Evolutionary conservation across 2,888 invertebrate species (phyloP).

Genomic region (Drosophila anceps): DNA sequence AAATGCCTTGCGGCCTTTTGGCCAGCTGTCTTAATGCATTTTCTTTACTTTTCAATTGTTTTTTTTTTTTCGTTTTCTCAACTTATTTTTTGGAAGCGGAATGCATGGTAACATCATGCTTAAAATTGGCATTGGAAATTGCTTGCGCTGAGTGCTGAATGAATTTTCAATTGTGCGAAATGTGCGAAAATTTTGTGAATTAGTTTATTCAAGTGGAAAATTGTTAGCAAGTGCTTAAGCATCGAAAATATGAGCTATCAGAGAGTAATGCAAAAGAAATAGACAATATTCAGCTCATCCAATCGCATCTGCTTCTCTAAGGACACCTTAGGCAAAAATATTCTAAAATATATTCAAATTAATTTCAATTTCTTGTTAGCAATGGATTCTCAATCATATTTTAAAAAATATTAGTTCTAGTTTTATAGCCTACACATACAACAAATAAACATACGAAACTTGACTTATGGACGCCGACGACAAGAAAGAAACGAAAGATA

Average conservation of each 20-base stretch:
- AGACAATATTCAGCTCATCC: background rate
- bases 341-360: background rate
- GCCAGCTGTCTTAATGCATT: conserved; percentile 42
- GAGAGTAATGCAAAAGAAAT: background rate
- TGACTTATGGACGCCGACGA: conserved; percentile 5
- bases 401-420: background rate
- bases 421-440: background rate
- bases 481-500: background rate
- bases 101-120: conserved; percentile 71
- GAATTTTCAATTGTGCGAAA: conserved; percentile 28
- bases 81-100: conserved; percentile 46
- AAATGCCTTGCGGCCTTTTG: conserved; percentile 11
- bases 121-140: conserved; percentile 60
- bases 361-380: background rate
- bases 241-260: background rate
- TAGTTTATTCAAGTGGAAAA: background rate
- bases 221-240: background rate
- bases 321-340: background rate
- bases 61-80: conserved; percentile 22
- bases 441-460: background rate
- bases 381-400: conserved; percentile 10
- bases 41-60: conserved; percentile 6
- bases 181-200: conserved; percentile 14
- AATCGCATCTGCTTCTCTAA: background rate
- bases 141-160: conserved; percentile 24